Evolutionary conservation across 1,140 invertebrate species (phyloP).

Genomic region (Anastatus disparis): DNA sequence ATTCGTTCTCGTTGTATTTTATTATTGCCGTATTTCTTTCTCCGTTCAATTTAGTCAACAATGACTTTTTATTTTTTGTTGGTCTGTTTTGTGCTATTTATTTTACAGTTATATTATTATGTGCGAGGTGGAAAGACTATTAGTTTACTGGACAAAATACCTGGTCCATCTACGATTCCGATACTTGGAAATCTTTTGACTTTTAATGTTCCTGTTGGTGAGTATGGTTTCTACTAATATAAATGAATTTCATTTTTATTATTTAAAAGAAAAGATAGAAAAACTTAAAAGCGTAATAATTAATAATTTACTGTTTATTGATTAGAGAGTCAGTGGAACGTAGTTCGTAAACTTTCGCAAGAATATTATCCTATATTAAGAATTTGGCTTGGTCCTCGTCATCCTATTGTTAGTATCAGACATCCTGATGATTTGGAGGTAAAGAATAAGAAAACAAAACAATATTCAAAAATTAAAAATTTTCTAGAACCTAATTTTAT

Average conservation of each 20-base stretch:
- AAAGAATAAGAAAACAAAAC: too few relatives aligned
- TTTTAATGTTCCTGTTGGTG: conserved; percentile 16
- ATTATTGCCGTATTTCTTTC: too few relatives aligned
- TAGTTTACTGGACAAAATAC: background rate
- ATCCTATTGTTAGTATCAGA: background rate
- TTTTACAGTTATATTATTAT: background rate
- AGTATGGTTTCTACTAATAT: too few relatives aligned
- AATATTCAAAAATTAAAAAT: too few relatives aligned
- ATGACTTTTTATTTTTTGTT: conserved; percentile 5
- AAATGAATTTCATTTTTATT: too few relatives aligned
- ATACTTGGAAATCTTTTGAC: background rate
- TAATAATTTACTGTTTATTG: conserved; percentile 8
- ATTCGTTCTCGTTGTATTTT: too few relatives aligned
- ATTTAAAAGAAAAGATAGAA: too few relatives aligned
- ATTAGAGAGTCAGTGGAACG: conserved; percentile 9
- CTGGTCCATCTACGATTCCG: background rate
- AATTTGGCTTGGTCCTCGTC: background rate
- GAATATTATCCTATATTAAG: background rate
- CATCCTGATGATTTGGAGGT: conserved; percentile 14
- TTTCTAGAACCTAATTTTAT: too few relatives aligned
- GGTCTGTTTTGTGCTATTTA: background rate
- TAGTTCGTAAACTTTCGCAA: background rate
- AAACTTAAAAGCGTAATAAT: background rate
- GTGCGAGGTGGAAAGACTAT: background rate
- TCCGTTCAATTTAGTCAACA: too few relatives aligned